These are phyloP conservation scores for Lagopus muta DNA, from an alignment of 2,113 vertebrate species.

Conservation along the genomic window DNA sequence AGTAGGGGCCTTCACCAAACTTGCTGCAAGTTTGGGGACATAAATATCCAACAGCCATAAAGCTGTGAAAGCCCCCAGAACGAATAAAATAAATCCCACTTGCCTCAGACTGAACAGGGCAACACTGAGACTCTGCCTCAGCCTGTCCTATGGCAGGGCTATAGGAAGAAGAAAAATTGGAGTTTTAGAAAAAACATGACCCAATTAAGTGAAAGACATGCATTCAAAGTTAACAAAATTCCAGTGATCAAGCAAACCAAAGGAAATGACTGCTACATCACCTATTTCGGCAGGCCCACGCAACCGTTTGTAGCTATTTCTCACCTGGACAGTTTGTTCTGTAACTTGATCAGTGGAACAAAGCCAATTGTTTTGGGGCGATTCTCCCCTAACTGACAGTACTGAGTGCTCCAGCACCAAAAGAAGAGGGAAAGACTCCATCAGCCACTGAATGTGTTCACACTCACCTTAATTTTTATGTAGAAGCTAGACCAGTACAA, in stretches of 20 bases:
- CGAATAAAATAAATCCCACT: slow-evolving; percentile 94
- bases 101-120: slow-evolving; percentile 99
- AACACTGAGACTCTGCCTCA: slow-evolving; percentile 99
- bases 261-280: slow-evolving; percentile 41
- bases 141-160: slow-evolving; percentile 98
- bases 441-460: slow-evolving; percentile 50
- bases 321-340: slow-evolving; percentile 49
- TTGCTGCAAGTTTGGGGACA: slow-evolving; percentile 99
- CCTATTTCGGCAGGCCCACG: slow-evolving; percentile 52
- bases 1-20: slow-evolving; percentile 97
- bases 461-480: slow-evolving; percentile 19
- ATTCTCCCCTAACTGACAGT: slow-evolving; percentile 13
- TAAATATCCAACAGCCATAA: slow-evolving; percentile 91
- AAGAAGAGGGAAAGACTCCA: slow-evolving; percentile 41
- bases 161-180: slow-evolving; percentile 98
- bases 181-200: slow-evolving; percentile 92
- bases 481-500: slow-evolving; percentile 74
- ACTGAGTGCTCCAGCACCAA: slow-evolving; percentile 36
- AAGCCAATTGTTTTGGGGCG: slow-evolving; percentile 15
- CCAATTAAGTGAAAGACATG: slow-evolving; percentile 84
- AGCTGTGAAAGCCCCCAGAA: slow-evolving; percentile 94
- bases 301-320: slow-evolving; percentile 6
- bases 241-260: slow-evolving; percentile 81
- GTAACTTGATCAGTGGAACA: slow-evolving; percentile 71
- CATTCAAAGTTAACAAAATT: slow-evolving; percentile 76